Percentiles rank a stretch among this genome's conserved stretches.
phyloP scores from a whole-genome alignment of 2,113 vertebrate species.

The Castor canadensis region DNA sequence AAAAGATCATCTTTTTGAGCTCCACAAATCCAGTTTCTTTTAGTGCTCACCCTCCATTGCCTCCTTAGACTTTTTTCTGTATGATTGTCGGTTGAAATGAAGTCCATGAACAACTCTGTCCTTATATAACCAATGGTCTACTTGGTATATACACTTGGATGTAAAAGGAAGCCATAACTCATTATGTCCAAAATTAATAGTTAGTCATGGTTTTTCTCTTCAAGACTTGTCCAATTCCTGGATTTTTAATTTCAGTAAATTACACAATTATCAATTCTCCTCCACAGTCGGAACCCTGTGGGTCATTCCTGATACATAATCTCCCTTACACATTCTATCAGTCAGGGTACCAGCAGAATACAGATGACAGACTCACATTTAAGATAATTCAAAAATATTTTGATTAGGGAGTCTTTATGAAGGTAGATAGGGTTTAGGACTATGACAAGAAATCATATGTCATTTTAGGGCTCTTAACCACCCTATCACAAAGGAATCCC shows the following conservation, averaged over 20 bases:
- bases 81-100: background rate
- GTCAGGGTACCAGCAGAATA: background rate
- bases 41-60: background rate
- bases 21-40: background rate
- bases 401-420: background rate
- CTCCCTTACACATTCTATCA: background rate
- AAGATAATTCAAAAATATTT: background rate
- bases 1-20: background rate
- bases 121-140: background rate
- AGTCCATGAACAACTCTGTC: background rate
- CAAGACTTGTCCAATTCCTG: background rate
- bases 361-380: background rate
- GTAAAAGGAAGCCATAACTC: background rate
- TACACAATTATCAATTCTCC: background rate
- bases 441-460: background rate
- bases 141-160: background rate
- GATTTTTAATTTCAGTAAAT: constrained; percentile 39
- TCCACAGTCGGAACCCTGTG: background rate
- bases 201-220: background rate
- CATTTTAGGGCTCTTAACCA: background rate
- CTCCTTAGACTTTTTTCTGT: background rate
- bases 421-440: background rate
- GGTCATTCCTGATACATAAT: constrained; percentile 47
- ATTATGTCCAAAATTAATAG: background rate
- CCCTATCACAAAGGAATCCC: background rate